phyloP scores from a whole-genome alignment of 1,140 invertebrate species.

The Drosophila nannoptera region DNA sequence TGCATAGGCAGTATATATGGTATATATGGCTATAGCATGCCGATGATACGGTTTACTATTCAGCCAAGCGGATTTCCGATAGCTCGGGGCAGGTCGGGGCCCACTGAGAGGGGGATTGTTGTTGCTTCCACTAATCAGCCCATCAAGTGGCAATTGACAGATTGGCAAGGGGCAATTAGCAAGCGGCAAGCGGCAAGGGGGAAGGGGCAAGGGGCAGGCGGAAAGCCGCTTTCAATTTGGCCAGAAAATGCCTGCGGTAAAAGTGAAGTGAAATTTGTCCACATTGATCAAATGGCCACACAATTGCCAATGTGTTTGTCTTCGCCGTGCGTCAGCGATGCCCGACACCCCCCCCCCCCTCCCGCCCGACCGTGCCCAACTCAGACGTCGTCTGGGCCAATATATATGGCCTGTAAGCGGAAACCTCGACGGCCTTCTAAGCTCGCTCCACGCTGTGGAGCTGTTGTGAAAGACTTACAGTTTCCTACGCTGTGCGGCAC shows the following conservation, averaged over 20 bases:
- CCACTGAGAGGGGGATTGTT: conserved; percentile 2
- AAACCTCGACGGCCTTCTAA: conserved; percentile 71
- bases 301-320: conserved; percentile 33
- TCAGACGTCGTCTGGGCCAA: conserved; percentile 38
- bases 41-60: too few relatives aligned
- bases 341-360: conserved; percentile 5
- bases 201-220: conserved; percentile 38
- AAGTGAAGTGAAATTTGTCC: conserved; percentile 46
- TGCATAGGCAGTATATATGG: conserved; percentile 47
- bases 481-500: conserved; percentile 37
- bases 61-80: too few relatives aligned
- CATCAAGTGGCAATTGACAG: conserved; percentile 35
- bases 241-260: conserved; percentile 31
- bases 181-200: conserved; percentile 39
- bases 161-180: not conserved
- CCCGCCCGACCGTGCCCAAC: not conserved
- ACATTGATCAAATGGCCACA: conserved; percentile 31
- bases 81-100: too few relatives aligned
- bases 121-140: conserved; percentile 23
- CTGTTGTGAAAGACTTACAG: conserved; percentile 70
- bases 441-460: conserved; percentile 25
- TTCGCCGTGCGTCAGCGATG: conserved; percentile 1
- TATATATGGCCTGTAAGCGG: conserved; percentile 47
- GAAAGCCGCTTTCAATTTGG: conserved; percentile 32
- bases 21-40: not conserved